Base-by-base conservation (phyloP, 2,888 invertebrate genomes). In the Volucella zonaria region DNA sequence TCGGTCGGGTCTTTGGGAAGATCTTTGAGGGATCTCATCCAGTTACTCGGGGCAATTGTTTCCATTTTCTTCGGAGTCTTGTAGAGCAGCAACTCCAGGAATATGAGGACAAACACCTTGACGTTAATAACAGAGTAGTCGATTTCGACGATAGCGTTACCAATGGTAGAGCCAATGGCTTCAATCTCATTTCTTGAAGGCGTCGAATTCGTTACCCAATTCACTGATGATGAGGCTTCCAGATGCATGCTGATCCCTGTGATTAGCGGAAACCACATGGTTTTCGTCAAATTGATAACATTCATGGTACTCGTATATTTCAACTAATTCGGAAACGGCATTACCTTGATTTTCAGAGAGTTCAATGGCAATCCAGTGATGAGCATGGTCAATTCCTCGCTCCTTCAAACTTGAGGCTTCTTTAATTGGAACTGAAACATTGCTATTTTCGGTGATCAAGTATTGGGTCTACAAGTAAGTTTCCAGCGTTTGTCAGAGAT, bases 41-140 rank as follows among this genome's bases (percentile, higher is more conserved):
- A 45, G 91, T 92, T 68, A 92, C 90, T 86, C 91, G 90, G 49
- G 89, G 90, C 62, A 92, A 83, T 87, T 89, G 87, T 89, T 87
- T 73, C 90, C 89, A 45, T 90, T 91, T 15, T 87, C 87, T 42
- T 90, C 89, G 14, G 87, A 87, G 78, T 87, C 90, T 67, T 89
- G 88, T 76, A 89, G 88, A 8, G 89, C 92, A 86, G 90, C 90
- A n/a, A 87, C 87, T 51, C 92, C 92, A 67, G 89, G 91, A 62
- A 92, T 89, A 67, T 92, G 91, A 43, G 91, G 91, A 56, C 89
- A 90, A 49, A 89, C 87, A 73, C 89, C 89, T 61, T 18, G 18
- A 1, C 18, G 70, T 86, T 86, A 38, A 64, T 87, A 18, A 90
- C 91, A 52, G 89, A 89, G 51, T 80, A 68, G 54, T 89, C 86